Conservation (phyloP, 1,140 invertebrate genomes). For the Caenorhabditis inopinata region DNA sequence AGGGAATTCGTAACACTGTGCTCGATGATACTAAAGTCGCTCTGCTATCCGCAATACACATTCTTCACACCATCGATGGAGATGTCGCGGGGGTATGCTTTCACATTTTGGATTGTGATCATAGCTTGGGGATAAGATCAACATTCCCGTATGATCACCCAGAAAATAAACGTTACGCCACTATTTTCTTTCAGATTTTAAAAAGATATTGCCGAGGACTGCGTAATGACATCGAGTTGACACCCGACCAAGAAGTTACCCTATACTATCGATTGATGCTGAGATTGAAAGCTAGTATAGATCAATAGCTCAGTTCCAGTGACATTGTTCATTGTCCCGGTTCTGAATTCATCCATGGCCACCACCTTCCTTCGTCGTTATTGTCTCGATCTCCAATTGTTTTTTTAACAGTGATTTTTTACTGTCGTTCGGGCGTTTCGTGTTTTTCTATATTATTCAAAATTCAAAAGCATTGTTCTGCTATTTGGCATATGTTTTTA, state of each 20-base stretch:
- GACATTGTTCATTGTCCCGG: no score
- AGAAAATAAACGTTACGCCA: background rate
- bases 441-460: no score
- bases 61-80: background rate
- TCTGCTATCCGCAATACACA: background rate
- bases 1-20: background rate
- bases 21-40: background rate
- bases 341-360: no score
- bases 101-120: no score
- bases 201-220: background rate
- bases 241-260: background rate
- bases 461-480: no score
- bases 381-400: no score
- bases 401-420: no score
- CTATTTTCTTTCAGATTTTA: background rate
- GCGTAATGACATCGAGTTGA: background rate
- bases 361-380: no score
- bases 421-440: no score
- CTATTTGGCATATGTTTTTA: no score
- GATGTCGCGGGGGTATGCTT: background rate
- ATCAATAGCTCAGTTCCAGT: no score
- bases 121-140: no score
- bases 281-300: background rate
- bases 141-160: background rate
- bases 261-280: background rate